phyloP scores from a whole-genome alignment of 2,888 invertebrate genomes.

The Arctia plantaginis region DNA sequence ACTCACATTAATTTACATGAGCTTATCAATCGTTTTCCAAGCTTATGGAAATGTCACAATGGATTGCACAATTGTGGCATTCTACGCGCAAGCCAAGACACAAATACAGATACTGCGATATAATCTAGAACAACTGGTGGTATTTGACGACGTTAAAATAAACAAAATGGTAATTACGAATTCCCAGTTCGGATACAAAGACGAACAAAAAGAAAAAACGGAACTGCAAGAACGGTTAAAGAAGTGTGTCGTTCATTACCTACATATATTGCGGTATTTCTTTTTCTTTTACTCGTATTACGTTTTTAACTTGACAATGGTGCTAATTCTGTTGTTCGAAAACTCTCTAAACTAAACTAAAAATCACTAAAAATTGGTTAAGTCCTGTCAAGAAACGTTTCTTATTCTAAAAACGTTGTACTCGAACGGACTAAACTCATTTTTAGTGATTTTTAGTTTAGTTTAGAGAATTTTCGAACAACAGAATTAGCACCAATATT shows the following conservation, averaged over 20 bases:
- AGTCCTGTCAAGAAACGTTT: too few relatives aligned
- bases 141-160: conserved; percentile 38
- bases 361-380: too few relatives aligned
- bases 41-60: conserved; percentile 73
- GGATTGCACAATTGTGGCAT: conserved; percentile 76
- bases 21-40: conserved; percentile 65
- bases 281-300: neutral
- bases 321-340: too few relatives aligned
- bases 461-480: too few relatives aligned
- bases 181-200: conserved; percentile 44
- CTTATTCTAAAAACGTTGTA: too few relatives aligned
- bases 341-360: too few relatives aligned
- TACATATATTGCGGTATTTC: conserved; percentile 66
- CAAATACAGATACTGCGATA: conserved; percentile 72
- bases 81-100: conserved; percentile 70
- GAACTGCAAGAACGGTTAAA: conserved; percentile 62
- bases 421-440: too few relatives aligned
- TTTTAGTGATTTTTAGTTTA: too few relatives aligned
- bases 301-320: neutral
- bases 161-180: conserved; percentile 21
- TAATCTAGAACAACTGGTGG: conserved; percentile 67
- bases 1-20: conserved; percentile 64
- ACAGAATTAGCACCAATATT: too few relatives aligned
- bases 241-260: conserved; percentile 67
- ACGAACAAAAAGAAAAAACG: conserved; percentile 43